Base-by-base conservation (phyloP, 2,888 invertebrate genomes). In the Perithous albicinctus region DNA sequence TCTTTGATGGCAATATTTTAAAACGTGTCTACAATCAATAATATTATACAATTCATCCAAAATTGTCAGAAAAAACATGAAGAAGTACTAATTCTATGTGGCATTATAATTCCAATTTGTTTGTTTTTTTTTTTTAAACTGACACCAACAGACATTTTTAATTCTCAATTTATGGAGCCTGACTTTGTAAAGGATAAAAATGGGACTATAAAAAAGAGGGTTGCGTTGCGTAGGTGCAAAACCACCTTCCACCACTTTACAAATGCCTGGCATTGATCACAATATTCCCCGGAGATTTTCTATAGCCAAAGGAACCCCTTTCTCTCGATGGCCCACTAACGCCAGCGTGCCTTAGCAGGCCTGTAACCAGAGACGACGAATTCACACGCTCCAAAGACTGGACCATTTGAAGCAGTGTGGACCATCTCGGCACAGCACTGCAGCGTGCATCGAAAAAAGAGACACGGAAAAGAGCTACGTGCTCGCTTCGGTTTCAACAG, bases 361-460 rank as follows among this genome's bases (percentile, higher is more conserved):
- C 75, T 78, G 83, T 83, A 83, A 85, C 70, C 74, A 75, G 80
- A 84, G 78, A 77, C 18, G 72, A 80, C 61, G 80, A 70, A 80
- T 85, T 85, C 85, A 85, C 85, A 83, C 83, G 83, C 59, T 80
- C 48, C n/a, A n/a, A 29, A 12, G 63, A 23, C 12, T 23, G 41
- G 41, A 26, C 20, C 63, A 63, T 41, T n/a, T 7, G n/a, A 1
- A 20, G 63, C 20, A 29, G 32, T 12, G 43, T 41, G 66, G 59
- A 12, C 2, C 72, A 56, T n/a, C n/a, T 59, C 61, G 76, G 35
- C 48, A 67, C 64, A 66, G 67, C 61, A 56, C 67, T 67, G 46
- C 41, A 73, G 54, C 69, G 54, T 46, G 72, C 77, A 76, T 76
- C 63, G 66, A 72, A n/a, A n/a, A n/a, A n/a, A 48, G 23, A 74